Evolutionary conservation across 1,140 invertebrate species (phyloP).

Genomic region (Amphibalanus amphitrite): DNA sequence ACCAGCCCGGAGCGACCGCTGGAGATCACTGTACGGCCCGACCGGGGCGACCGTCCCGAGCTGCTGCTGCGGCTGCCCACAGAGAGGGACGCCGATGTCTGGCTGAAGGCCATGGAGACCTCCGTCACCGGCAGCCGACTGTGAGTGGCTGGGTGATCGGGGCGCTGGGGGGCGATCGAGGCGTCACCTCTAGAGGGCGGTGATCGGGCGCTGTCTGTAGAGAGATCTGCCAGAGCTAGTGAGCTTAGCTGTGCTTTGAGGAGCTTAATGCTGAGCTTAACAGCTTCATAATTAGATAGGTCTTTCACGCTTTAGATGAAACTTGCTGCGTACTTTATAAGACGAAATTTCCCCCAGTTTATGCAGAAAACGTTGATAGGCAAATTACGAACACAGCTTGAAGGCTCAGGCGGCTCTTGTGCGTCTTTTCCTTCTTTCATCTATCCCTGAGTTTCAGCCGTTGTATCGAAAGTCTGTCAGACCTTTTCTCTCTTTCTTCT

Average conservation of each 20-base stretch:
- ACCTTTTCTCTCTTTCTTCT: neutral
- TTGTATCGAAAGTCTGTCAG: too few species aligned
- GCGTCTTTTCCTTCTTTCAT: too few species aligned
- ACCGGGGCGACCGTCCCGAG: neutral
- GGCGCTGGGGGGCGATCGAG: neutral
- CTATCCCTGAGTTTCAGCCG: too few species aligned
- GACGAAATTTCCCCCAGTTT: too few species aligned
- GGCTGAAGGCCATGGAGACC: neutral
- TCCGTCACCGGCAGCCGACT: neutral
- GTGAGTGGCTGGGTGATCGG: neutral
- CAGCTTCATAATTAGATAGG: neutral
- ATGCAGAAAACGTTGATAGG: too few species aligned
- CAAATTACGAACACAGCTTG: too few species aligned
- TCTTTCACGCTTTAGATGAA: too few species aligned
- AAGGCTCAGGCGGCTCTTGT: too few species aligned
- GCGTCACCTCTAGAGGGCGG: neutral
- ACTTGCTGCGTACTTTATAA: too few species aligned
- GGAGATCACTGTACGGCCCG: neutral
- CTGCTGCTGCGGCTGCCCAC: neutral
- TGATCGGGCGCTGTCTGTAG: neutral
- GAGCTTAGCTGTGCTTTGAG: too few species aligned
- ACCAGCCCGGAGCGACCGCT: neutral
- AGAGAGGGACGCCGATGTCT: neutral
- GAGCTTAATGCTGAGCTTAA: neutral
- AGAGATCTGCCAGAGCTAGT: too few species aligned